A percentile compares a stretch with the other conserved stretches of the same genome.
Conservation (phyloP, 2,888 invertebrate genomes). For the Alcis repandata region DNA sequence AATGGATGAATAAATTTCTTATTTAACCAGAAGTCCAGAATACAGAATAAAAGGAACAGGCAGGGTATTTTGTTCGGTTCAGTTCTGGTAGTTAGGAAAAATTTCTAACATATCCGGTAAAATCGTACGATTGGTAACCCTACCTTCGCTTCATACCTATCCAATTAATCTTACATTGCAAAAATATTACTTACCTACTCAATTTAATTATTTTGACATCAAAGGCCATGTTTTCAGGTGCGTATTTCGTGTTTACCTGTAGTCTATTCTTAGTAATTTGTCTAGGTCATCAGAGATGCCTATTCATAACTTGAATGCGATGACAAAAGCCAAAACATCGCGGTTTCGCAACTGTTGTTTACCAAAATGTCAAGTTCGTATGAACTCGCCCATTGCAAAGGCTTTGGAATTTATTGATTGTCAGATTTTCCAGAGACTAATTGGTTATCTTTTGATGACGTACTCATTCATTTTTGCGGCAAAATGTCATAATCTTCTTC, state of each 20-base stretch:
- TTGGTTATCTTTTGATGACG: no score
- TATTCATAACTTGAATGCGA: conserved; percentile 22
- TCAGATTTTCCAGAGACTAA: not conserved
- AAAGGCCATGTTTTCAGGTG: not conserved
- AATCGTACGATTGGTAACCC: not conserved
- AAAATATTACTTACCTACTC: not conserved
- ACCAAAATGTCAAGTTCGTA: conserved; percentile 34
- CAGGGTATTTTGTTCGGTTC: no score
- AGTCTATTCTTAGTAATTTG: conserved; percentile 9
- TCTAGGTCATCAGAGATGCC: conserved; percentile 21
- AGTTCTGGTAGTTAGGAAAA: not conserved
- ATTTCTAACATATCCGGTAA: not conserved
- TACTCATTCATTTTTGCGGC: no score
- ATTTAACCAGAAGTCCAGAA: no score
- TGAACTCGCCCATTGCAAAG: conserved; percentile 12
- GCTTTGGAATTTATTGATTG: conserved; percentile 23
- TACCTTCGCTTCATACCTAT: not conserved
- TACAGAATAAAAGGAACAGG: no score
- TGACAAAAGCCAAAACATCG: conserved; percentile 23
- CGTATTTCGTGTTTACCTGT: conserved; percentile 12
- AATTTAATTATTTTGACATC: conserved; percentile 2
- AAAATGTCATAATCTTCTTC: no score
- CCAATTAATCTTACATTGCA: not conserved
- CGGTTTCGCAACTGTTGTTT: conserved; percentile 25
- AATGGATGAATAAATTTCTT: no score